Evolutionary conservation across 2,113 vertebrate species (phyloP).

Genomic region (Gadus chalcogrammus): DNA sequence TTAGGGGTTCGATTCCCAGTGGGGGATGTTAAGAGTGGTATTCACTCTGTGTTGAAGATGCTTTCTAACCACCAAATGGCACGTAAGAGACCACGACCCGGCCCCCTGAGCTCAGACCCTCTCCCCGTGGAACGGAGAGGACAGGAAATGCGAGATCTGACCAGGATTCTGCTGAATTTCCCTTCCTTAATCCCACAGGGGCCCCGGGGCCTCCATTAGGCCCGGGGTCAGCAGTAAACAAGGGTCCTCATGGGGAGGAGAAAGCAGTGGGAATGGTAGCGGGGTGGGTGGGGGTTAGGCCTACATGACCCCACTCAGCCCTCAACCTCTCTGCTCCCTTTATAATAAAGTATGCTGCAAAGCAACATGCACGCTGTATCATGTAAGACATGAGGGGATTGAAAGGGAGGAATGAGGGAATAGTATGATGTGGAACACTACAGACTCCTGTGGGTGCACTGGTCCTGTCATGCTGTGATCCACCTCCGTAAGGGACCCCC

Average conservation of each 20-base stretch:
- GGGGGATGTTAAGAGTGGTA: not conserved
- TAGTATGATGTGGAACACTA: no score
- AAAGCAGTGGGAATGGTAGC: constrained; percentile 4
- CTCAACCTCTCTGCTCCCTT: constrained; percentile 3
- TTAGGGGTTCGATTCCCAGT: not conserved
- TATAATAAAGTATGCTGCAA: not conserved
- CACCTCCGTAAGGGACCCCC: no score
- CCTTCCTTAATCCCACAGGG: constrained; percentile 28
- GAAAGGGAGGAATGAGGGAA: no score
- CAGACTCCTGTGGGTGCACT: not conserved
- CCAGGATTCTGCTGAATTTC: not conserved
- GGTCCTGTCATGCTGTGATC: not conserved
- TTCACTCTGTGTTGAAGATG: not conserved
- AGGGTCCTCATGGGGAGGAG: constrained; percentile 57
- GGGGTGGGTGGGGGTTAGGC: constrained; percentile 34
- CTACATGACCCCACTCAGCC: not conserved
- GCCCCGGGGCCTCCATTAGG: constrained; percentile 70
- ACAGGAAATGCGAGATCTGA: no score
- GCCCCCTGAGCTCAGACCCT: constrained; percentile 24
- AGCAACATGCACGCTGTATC: not conserved
- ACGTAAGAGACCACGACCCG: no score
- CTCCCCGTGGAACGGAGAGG: constrained; percentile 10
- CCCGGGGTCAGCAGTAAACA: constrained; percentile 70
- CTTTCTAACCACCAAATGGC: not conserved
- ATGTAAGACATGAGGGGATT: no score